Conservation (phyloP, 2,113 vertebrate species). For the Phaethornis superciliosus region DNA sequence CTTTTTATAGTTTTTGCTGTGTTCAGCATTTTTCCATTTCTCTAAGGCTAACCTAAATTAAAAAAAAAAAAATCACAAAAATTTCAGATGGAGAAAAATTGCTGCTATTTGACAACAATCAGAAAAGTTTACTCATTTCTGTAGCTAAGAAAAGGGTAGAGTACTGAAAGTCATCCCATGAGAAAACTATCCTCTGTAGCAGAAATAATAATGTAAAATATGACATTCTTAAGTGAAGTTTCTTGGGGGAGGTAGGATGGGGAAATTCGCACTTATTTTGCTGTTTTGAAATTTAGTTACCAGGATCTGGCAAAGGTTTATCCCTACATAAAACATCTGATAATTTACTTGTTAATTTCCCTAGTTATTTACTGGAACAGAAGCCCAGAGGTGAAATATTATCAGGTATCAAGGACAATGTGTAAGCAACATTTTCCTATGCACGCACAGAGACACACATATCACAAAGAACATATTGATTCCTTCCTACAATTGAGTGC, state of each 20-base stretch:
- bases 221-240: background rate
- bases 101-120: background rate
- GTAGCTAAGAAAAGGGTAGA: background rate
- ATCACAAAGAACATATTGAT: background rate
- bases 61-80: background rate
- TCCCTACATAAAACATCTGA: background rate
- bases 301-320: background rate
- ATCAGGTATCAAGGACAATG: background rate
- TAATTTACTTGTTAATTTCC: background rate
- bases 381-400: background rate
- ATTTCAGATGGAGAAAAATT: background rate
- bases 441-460: background rate
- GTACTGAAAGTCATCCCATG: background rate
- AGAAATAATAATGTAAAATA: background rate
- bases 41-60: background rate
- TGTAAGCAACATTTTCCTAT: background rate
- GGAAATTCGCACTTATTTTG: background rate
- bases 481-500: background rate
- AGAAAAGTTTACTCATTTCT: background rate
- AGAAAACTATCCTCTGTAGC: background rate
- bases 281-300: background rate
- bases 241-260: accelerated
- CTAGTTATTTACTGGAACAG: background rate
- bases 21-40: background rate
- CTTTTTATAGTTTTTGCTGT: background rate